Evolutionary conservation across 2,113 vertebrate genomes (phyloP).

Genomic region (Eonycteris spelaea): DNA sequence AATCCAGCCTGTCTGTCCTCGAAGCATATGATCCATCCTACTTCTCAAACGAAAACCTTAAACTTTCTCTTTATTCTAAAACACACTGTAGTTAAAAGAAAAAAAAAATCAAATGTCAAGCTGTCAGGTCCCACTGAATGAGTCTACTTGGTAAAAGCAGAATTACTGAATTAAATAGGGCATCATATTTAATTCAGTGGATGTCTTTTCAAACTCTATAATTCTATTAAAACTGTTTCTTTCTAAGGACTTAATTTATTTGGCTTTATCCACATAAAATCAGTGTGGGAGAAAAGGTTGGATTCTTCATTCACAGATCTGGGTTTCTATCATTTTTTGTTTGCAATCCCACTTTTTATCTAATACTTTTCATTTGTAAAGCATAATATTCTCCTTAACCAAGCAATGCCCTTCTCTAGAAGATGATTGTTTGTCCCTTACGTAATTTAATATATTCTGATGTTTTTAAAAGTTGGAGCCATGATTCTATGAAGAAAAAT

Average conservation of each 20-base stretch:
- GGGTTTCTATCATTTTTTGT: not conserved
- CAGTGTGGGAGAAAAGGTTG: not conserved
- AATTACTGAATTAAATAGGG: not conserved
- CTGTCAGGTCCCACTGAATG: not conserved
- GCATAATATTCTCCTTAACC: not conserved
- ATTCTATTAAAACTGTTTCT: not conserved
- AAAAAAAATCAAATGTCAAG: not conserved
- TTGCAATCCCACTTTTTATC: not conserved
- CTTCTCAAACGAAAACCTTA: not conserved
- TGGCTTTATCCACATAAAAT: not conserved
- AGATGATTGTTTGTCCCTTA: not conserved
- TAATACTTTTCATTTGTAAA: not conserved
- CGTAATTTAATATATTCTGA: not conserved
- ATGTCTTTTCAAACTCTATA: not conserved
- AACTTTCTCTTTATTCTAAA: constrained; percentile 6
- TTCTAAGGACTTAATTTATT: not conserved
- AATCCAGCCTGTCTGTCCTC: not conserved
- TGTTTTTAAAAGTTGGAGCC: not conserved
- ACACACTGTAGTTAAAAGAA: not conserved
- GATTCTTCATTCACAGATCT: not conserved
- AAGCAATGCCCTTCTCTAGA: not conserved
- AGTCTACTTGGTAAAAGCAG: not conserved
- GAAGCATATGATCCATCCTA: not conserved
- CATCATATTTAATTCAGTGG: constrained; percentile 20
- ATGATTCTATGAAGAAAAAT: not conserved